Evolutionary conservation across 1,140 invertebrate species (phyloP).

Genomic region (Caerostris darwini): DNA sequence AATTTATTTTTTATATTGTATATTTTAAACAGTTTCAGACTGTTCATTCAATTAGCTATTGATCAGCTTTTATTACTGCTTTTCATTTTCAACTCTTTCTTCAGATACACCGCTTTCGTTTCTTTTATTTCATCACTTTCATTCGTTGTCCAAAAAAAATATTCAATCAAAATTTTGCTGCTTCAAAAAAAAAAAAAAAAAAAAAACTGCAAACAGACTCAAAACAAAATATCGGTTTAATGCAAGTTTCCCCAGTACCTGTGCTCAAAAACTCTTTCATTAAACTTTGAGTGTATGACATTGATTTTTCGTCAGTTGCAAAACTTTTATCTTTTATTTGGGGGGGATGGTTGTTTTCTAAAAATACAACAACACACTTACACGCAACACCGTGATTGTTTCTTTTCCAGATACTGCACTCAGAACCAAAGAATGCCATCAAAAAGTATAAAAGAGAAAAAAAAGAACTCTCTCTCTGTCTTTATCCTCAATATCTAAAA

Average conservation of each 20-base stretch:
- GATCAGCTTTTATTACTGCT: background rate
- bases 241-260: background rate
- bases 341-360: background rate
- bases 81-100: background rate
- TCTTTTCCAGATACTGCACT: background rate
- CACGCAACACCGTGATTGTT: slow-evolving; percentile 7
- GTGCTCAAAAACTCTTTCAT: background rate
- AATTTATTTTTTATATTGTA: no score
- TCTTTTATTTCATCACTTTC: background rate
- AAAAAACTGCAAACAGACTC: background rate
- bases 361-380: background rate
- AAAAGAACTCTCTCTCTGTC: background rate
- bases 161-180: background rate
- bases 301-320: slow-evolving; percentile 39
- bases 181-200: background rate
- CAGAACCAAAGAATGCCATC: background rate
- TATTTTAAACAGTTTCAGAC: no score
- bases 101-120: background rate
- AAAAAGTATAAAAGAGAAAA: background rate
- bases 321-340: slow-evolving; percentile 18
- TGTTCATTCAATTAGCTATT: no score
- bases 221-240: slow-evolving; percentile 5
- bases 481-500: slow-evolving; percentile 54
- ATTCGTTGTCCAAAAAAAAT: background rate
- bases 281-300: background rate